Evolutionary conservation across 2,888 invertebrate species (phyloP).

Genomic region (Cryptophagus acutangulus): DNA sequence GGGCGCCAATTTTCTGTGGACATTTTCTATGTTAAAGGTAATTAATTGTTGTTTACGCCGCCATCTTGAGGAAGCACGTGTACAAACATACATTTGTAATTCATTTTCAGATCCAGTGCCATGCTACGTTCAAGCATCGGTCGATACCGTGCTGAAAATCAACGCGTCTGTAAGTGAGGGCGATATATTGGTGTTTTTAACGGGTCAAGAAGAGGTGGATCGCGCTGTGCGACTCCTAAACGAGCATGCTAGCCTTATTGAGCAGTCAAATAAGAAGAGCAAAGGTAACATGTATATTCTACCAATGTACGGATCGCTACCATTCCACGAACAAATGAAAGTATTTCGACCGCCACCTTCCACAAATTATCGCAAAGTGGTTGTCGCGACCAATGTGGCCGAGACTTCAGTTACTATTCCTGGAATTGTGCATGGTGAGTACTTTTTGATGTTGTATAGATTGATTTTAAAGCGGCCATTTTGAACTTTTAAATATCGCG

Average conservation of each 20-base stretch:
- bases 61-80: slow-evolving; percentile 14
- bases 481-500: background rate
- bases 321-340: slow-evolving; percentile 71
- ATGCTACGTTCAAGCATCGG: slow-evolving; percentile 81
- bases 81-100: slow-evolving; percentile 4
- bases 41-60: slow-evolving; percentile 32
- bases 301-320: slow-evolving; percentile 91
- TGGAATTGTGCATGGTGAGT: slow-evolving; percentile 79
- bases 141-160: slow-evolving; percentile 85
- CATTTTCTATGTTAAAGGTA: slow-evolving; percentile 73
- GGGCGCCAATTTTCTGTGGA: slow-evolving; percentile 86
- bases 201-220: slow-evolving; percentile 92
- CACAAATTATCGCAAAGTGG: slow-evolving; percentile 75
- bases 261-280: slow-evolving; percentile 49
- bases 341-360: slow-evolving; percentile 71
- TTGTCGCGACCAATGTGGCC: slow-evolving; percentile 93
- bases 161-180: slow-evolving; percentile 78
- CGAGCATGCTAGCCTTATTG: slow-evolving; percentile 56
- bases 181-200: slow-evolving; percentile 88
- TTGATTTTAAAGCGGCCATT: slow-evolving; percentile 1
- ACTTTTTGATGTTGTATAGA: background rate
- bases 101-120: slow-evolving; percentile 69
- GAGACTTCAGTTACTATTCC: slow-evolving; percentile 95
- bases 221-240: slow-evolving; percentile 63
- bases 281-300: slow-evolving; percentile 66